Percentiles rank a stretch among this genome's conserved stretches.
phyloP scores from a whole-genome alignment of 2,113 vertebrate genomes.

The Arothron firmamentum region DNA sequence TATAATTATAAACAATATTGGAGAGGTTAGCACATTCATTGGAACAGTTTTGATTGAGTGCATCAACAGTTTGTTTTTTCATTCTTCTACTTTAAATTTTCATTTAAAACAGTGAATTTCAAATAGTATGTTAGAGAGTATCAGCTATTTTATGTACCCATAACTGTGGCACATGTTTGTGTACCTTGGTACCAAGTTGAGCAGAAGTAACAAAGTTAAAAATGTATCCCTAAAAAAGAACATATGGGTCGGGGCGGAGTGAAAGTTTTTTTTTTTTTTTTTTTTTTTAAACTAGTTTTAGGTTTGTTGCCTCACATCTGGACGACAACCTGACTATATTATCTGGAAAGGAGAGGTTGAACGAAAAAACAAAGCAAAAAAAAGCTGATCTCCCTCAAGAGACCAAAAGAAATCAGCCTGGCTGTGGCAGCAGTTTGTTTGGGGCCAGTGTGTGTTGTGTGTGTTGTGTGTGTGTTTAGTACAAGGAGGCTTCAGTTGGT shows the following conservation, averaged over 20 bases:
- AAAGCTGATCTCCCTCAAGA: constrained; percentile 59
- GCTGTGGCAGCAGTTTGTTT: constrained; percentile 60
- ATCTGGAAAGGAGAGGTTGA: constrained; percentile 60
- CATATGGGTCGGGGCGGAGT: constrained; percentile 29
- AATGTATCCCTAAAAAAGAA: constrained; percentile 24
- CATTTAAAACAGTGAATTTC: constrained; percentile 11
- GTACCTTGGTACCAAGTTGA: neutral
- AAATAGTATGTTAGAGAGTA: neutral
- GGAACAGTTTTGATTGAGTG: no score
- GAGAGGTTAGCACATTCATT: no score
- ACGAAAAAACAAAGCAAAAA: constrained; percentile 33
- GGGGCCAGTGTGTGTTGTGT: constrained; percentile 12
- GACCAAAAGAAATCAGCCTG: constrained; percentile 56
- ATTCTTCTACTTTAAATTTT: neutral
- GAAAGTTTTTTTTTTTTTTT: constrained; percentile 43
- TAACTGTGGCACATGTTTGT: neutral
- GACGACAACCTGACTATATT: constrained; percentile 44
- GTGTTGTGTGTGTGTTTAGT: neutral
- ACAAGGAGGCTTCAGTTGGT: neutral
- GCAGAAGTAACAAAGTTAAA: constrained; percentile 1
- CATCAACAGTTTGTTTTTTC: neutral
- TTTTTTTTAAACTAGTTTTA: constrained; percentile 33
- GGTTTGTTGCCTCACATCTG: constrained; percentile 64
- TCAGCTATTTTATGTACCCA: no score
- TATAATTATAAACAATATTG: neutral